phyloP scores from a whole-genome alignment of 2,888 invertebrate genomes.

The Calameuta pallipes region DNA sequence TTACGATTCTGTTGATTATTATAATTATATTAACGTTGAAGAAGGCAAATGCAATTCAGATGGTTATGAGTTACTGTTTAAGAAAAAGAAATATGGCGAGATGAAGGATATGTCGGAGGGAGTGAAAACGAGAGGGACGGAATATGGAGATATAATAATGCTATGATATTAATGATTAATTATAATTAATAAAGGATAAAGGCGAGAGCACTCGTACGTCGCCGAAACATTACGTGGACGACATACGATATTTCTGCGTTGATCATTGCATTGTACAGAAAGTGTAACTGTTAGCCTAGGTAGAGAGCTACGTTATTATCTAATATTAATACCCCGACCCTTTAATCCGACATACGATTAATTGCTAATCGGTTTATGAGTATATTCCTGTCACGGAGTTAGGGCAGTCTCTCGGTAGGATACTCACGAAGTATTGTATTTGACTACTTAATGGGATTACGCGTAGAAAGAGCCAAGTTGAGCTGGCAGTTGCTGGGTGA shows the following conservation, averaged over 20 bases:
- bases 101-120: conserved; percentile 31
- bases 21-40: conserved; percentile 51
- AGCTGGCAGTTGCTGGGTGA: conserved; percentile 3
- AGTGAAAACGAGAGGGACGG: conserved; percentile 10
- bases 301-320: conserved; percentile 55
- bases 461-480: conserved; percentile 22
- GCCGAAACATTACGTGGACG: conserved; percentile 29
- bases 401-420: conserved; percentile 31
- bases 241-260: conserved; percentile 25
- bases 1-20: conserved; percentile 56
- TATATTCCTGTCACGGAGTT: conserved; percentile 35
- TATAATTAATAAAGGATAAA: conserved; percentile 5
- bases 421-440: conserved; percentile 24
- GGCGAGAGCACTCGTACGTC: not conserved
- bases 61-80: conserved; percentile 48
- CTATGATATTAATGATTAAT: conserved; percentile 16
- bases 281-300: conserved; percentile 62
- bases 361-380: conserved; percentile 3
- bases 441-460: conserved; percentile 27
- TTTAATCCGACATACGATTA: conserved; percentile 33
- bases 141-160: conserved; percentile 25
- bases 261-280: conserved; percentile 62
- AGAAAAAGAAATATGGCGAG: conserved; percentile 36
- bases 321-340: conserved; percentile 27
- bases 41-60: conserved; percentile 40